Percentiles rank a stretch among this genome's conserved stretches.
phyloP scores from a whole-genome alignment of 2,888 invertebrate species.

The Bruchidius siliquastri region DNA sequence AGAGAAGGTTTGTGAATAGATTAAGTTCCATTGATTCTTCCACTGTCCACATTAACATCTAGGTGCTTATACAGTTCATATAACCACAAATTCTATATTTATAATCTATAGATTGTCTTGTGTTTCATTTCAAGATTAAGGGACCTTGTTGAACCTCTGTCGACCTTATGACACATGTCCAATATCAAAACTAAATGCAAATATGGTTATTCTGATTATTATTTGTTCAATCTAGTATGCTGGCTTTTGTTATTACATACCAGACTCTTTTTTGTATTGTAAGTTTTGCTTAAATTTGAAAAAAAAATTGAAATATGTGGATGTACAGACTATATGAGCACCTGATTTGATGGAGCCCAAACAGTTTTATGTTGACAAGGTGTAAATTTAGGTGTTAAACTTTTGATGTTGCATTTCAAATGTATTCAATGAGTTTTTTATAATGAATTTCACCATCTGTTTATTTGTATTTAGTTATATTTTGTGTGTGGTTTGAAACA shows the following conservation, averaged over 20 bases:
- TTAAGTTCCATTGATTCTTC: not conserved
- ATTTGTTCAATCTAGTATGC: too few species aligned
- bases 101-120: too few species aligned
- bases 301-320: not conserved
- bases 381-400: not conserved
- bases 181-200: too few species aligned
- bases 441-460: not conserved
- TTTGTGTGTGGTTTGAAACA: not conserved
- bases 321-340: not conserved
- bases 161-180: too few species aligned
- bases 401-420: not conserved
- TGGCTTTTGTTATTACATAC: too few species aligned
- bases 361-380: not conserved
- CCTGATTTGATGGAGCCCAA: not conserved
- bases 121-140: too few species aligned
- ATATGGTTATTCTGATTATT: too few species aligned
- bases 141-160: too few species aligned
- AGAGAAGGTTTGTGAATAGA: conserved; percentile 13
- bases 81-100: not conserved
- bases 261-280: too few species aligned
- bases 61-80: not conserved
- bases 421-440: not conserved
- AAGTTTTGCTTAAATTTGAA: too few species aligned
- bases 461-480: not conserved
- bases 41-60: not conserved